A percentile compares a stretch with the other conserved stretches of the same genome.
Evolutionary conservation across 1,140 invertebrate genomes (phyloP).

Genomic region (Trichonephila clavata): DNA sequence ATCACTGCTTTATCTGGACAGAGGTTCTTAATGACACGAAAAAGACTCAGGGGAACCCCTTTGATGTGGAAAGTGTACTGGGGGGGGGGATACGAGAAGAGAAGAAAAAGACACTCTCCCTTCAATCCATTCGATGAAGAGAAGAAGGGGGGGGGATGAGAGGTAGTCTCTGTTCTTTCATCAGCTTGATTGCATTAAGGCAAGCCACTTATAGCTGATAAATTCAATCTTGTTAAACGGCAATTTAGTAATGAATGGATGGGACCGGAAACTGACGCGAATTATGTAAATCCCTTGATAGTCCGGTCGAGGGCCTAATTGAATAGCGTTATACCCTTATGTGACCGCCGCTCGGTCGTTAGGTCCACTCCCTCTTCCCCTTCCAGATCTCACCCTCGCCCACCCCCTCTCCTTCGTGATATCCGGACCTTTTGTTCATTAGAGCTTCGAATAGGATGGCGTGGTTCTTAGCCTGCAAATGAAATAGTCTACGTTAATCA

Average conservation of each 20-base stretch:
- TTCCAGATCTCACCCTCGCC: neutral
- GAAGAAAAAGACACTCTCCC: slow-evolving; percentile 28
- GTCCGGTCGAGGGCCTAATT: slow-evolving; percentile 72
- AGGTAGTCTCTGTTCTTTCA: slow-evolving; percentile 73
- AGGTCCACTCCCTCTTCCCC: neutral
- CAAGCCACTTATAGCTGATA: slow-evolving; percentile 77
- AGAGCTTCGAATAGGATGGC: neutral
- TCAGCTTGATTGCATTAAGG: slow-evolving; percentile 77
- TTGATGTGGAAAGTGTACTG: slow-evolving; percentile 65
- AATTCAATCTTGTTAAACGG: slow-evolving; percentile 78
- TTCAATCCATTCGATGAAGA: slow-evolving; percentile 40
- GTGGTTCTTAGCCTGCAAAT: slow-evolving; percentile 19
- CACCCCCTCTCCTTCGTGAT: neutral
- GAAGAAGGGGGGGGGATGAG: slow-evolving; percentile 19
- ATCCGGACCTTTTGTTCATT: slow-evolving; percentile 40
- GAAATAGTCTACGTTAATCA: slow-evolving; percentile 27
- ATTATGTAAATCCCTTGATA: slow-evolving; percentile 77
- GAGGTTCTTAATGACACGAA: slow-evolving; percentile 75
- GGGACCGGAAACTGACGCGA: slow-evolving; percentile 56
- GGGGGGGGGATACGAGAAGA: neutral
- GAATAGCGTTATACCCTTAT: slow-evolving; percentile 59
- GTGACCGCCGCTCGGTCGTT: slow-evolving; percentile 44
- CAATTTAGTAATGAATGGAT: slow-evolving; percentile 77
- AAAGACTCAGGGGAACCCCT: slow-evolving; percentile 75
- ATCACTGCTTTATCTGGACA: slow-evolving; percentile 76